Percentiles rank a stretch among this genome's conserved stretches.
Evolutionary conservation across 1,140 invertebrate genomes (phyloP).

Genomic region (Platorchestia sp.): DNA sequence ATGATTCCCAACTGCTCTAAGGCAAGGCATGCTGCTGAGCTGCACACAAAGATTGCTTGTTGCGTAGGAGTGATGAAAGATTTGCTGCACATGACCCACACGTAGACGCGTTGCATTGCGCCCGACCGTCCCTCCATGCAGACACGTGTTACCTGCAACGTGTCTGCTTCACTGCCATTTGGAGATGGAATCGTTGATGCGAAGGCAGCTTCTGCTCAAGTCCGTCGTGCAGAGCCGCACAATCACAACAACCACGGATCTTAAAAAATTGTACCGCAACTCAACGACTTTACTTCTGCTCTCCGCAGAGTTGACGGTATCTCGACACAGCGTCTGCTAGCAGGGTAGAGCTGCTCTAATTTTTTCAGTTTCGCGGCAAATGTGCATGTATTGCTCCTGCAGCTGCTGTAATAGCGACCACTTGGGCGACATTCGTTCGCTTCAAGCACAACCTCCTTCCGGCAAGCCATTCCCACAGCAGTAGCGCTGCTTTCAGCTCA

Average conservation of each 20-base stretch:
- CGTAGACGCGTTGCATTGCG: too few relatives aligned
- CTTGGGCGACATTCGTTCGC: neutral
- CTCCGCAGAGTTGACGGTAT: neutral
- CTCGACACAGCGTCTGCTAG: neutral
- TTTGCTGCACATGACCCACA: too few relatives aligned
- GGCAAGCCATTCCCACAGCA: neutral
- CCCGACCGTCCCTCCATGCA: too few relatives aligned
- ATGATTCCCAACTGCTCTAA: too few relatives aligned
- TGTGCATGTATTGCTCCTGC: neutral
- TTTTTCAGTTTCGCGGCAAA: neutral
- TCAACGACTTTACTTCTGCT: neutral
- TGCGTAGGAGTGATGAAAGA: too few relatives aligned
- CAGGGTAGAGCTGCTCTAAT: neutral
- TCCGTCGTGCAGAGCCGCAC: too few relatives aligned
- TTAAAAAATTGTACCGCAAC: neutral
- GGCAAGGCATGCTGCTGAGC: too few relatives aligned
- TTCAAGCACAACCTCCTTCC: neutral
- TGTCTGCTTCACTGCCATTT: too few relatives aligned
- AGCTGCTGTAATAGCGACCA: neutral
- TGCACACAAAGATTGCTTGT: too few relatives aligned
- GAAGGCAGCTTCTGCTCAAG: neutral
- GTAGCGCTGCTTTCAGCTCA: neutral
- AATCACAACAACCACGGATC: too few relatives aligned
- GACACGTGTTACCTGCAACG: too few relatives aligned
- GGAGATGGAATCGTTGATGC: neutral